A percentile compares a stretch with the other conserved stretches of the same genome.
Conservation (phyloP, 2,888 invertebrate species). For the Zeuzera pyrina region DNA sequence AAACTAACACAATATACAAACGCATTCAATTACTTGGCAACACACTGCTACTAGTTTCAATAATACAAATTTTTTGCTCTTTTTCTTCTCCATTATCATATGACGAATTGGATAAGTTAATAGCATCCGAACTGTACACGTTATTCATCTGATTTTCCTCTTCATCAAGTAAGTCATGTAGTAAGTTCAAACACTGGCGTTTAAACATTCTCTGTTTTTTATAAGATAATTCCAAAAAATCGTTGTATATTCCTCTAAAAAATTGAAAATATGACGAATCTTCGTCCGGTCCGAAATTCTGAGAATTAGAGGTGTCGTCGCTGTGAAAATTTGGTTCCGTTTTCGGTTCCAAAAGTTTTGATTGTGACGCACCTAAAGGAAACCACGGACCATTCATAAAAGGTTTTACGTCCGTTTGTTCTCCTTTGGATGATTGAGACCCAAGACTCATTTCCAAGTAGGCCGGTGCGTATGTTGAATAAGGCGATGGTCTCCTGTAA, state of each 20-base stretch:
- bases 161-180: constrained; percentile 51
- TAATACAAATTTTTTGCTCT: neutral
- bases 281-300: constrained; percentile 43
- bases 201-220: constrained; percentile 43
- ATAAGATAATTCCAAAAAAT: constrained; percentile 43
- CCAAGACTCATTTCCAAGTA: constrained; percentile 26
- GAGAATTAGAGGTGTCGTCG: constrained; percentile 33
- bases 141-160: constrained; percentile 23
- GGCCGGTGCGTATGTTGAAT: constrained; percentile 28
- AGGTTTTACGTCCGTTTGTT: constrained; percentile 26
- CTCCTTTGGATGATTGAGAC: constrained; percentile 9
- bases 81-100: constrained; percentile 7
- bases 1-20: too few relatives aligned
- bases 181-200: constrained; percentile 39
- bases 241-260: constrained; percentile 51
- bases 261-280: constrained; percentile 55
- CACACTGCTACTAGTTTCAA: too few relatives aligned
- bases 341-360: constrained; percentile 10
- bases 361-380: constrained; percentile 11
- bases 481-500: constrained; percentile 33
- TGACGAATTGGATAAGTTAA: constrained; percentile 19
- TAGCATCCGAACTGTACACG: constrained; percentile 19
- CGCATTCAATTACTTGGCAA: too few relatives aligned
- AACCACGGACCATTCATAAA: constrained; percentile 27
- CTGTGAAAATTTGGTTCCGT: constrained; percentile 14